Evolutionary conservation across 2,797 vertebrate genomes (phyloP), one percentile per base, ranked within the genome.

Genomic region (Pampus argenteus): DNA sequence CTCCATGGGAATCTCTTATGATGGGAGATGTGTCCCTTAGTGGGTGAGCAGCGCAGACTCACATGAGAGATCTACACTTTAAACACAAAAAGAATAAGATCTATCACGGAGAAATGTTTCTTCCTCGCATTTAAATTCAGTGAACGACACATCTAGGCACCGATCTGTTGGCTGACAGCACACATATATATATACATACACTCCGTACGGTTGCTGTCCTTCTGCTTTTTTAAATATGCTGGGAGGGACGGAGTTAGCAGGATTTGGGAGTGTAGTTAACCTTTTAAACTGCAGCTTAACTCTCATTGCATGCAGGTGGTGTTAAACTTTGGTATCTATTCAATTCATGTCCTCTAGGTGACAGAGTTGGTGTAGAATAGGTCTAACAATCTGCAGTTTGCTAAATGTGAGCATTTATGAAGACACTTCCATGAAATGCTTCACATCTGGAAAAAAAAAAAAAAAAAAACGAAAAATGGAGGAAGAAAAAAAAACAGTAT

Each of bases 81-180:
- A 50, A 62, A 36, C 4, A 6, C 2, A n/a, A 57, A 13, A 22
- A 31, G 25, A 51, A 29, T 61, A 36, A 29, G 47, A 59, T 65
- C 60, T 49, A 20, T 50, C 22, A 7, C 0, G 2, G 31, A 57
- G 54, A 68, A 34, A 68, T 31, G 59, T 70, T 40, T 56, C 25
- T 34, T 58, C 40, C 42, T 47, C 13, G 29, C 47, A 44, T 79
- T 56, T 61, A 38, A 13, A 84, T 63, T 85, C 59, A 72, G 51
- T 3, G 20, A 63, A 18, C 13, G 13, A 28, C 48, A 7, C 64
- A 9, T 23, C 25, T 56, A 63, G 54, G 26, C 26, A 9, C 47
- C 11, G 29, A 58, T 62, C 55, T 51, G 71, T 3, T 9, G 54
- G 52, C 47, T 60, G 70, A 66, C 83, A n/a, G n/a, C n/a, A n/a